These are phyloP conservation scores for Perithous albicinctus DNA, from an alignment of 2,888 invertebrate species.

Conservation along the genomic window DNA sequence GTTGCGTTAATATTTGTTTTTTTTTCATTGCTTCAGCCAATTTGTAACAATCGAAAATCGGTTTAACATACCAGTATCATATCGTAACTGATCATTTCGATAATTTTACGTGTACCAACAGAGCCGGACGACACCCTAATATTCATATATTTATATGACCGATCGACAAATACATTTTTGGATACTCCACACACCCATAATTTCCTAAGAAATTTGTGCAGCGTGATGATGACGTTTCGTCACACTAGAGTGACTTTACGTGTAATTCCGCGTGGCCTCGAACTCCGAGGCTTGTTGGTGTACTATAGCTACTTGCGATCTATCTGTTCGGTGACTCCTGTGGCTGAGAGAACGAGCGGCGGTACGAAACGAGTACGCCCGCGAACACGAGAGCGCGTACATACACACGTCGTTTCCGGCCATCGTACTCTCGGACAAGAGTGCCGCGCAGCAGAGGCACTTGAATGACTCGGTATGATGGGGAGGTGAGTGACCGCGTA, in stretches of 20 bases:
- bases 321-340: conserved; percentile 41
- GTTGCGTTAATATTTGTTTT: too few relatives aligned
- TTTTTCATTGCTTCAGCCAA: too few relatives aligned
- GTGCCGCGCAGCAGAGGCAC: conserved; percentile 65
- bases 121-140: too few relatives aligned
- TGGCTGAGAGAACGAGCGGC: conserved; percentile 44
- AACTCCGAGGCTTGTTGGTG: conserved; percentile 40
- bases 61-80: too few relatives aligned
- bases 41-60: too few relatives aligned
- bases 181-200: background rate
- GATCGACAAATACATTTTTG: background rate
- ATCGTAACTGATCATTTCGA: too few relatives aligned
- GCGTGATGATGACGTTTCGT: conserved; percentile 60
- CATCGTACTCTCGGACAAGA: conserved; percentile 60
- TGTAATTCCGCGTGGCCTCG: conserved; percentile 62
- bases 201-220: conserved; percentile 36
- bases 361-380: conserved; percentile 23
- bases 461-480: conserved; percentile 77
- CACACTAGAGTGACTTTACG: conserved; percentile 44
- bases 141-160: too few relatives aligned
- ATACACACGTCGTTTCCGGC: conserved; percentile 72
- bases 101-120: too few relatives aligned
- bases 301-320: conserved; percentile 16
- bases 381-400: conserved; percentile 26
- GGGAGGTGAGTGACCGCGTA: conserved; percentile 79